phyloP scores from a whole-genome alignment of 2,113 vertebrate species.

The Globicephala melas region DNA sequence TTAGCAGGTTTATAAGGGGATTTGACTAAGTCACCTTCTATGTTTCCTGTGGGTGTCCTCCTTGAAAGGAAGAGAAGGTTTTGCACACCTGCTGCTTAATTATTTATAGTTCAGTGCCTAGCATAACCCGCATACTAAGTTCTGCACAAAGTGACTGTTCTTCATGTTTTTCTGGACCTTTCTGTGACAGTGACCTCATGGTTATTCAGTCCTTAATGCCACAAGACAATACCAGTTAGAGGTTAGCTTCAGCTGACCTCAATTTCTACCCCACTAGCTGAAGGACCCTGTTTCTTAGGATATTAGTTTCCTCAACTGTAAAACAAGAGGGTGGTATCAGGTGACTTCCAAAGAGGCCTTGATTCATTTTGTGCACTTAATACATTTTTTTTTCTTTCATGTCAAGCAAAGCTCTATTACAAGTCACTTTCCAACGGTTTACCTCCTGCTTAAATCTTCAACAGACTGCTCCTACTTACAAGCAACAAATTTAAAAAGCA shows the following conservation, averaged over 20 bases:
- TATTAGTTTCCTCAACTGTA: not conserved
- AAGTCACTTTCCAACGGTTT: not conserved
- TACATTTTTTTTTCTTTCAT: not conserved
- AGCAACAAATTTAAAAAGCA: not conserved
- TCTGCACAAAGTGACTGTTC: not conserved
- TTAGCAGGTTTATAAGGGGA: not conserved
- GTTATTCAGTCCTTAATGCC: not conserved
- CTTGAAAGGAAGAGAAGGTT: not conserved
- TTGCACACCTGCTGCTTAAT: not conserved
- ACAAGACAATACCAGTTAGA: not conserved
- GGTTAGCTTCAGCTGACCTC: not conserved
- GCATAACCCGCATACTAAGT: not conserved
- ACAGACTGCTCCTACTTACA: not conserved
- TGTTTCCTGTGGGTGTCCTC: not conserved
- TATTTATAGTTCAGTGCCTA: not conserved
- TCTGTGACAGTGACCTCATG: not conserved
- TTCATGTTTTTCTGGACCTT: not conserved
- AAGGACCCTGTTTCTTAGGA: not conserved
- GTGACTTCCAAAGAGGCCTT: not conserved
- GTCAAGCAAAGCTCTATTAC: not conserved
- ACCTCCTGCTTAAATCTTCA: not conserved
- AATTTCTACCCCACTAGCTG: not conserved
- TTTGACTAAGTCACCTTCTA: not conserved
- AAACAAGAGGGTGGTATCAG: not conserved
- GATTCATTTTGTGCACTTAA: not conserved